phyloP scores from a whole-genome alignment of 2,888 invertebrate species.

The Oxycera nigricornis region DNA sequence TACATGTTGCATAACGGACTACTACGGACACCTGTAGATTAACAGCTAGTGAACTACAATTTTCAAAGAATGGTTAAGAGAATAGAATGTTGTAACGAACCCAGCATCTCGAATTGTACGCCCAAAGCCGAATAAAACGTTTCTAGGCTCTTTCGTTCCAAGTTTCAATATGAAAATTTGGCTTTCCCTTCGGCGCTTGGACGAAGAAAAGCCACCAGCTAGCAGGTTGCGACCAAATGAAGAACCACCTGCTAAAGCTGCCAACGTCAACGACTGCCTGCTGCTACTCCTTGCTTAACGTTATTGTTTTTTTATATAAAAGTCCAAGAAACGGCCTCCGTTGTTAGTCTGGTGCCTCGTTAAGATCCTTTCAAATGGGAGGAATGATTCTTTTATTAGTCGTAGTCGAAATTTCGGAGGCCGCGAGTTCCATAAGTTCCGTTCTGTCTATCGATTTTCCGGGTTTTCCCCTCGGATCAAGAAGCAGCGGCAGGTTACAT shows the following conservation, averaged over 20 bases:
- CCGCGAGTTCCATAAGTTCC: constrained; percentile 3
- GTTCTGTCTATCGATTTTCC: constrained; percentile 33
- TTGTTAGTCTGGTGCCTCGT: not conserved
- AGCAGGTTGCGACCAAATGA: constrained; percentile 2
- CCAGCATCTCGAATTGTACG: constrained; percentile 23
- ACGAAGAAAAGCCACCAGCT: constrained; percentile 7
- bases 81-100: not conserved
- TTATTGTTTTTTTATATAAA: too few relatives aligned
- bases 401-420: not conserved
- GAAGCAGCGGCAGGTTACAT: constrained; percentile 11
- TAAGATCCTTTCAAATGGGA: not conserved
- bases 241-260: constrained; percentile 13
- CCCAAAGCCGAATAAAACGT: constrained; percentile 27
- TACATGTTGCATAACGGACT: too few relatives aligned
- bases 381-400: not conserved
- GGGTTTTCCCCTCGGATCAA: constrained; percentile 27
- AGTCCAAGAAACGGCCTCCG: not conserved
- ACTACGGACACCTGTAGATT: not conserved
- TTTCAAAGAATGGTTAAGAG: too few relatives aligned
- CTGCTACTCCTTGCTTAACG: too few relatives aligned
- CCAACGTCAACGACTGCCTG: too few relatives aligned
- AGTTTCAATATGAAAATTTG: not conserved
- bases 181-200: not conserved
- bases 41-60: too few relatives aligned
- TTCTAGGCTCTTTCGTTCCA: not conserved